Evolutionary conservation across 1,140 invertebrate genomes (phyloP), one percentile per base, ranked within the genome.

Genomic region (Drosophila erecta): DNA sequence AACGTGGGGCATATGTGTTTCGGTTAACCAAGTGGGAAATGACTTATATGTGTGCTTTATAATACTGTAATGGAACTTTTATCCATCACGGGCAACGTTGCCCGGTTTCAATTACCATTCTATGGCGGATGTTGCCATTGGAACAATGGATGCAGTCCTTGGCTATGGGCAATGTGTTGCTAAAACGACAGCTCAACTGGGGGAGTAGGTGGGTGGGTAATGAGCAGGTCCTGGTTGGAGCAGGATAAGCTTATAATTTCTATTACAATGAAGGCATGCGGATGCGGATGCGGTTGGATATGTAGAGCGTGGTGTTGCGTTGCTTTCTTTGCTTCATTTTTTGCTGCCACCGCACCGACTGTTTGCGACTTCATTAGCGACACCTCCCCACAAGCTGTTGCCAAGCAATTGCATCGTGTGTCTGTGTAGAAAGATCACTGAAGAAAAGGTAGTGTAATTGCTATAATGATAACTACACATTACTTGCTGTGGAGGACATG

Each of bases 341-440:
- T 81, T 77, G 43, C 15, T n/a, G 40, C 51, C 40, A 51, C 76
- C 77, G 76, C 40, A 51, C 76, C 77, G 76, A 59, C 86, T 86
- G 78, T 90, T 86, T 81, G 81, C 86, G 81, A 83, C 86, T 90
- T 86, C 86, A 90, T 86, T 90, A 86, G 81, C 86, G 86, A 79
- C 84, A 89, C 61, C 72, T 69, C 65, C 69, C 59, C 50, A 43
- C 64, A 66, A 74, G 77, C 69, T 90, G 85, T 81, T 90, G 81
- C 86, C 86, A 81, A 69, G 76, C 85, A 74, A 85, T 86, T 90
- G 81, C 79, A 79, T 54, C 58, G 59, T 53, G 41, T 46, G 56
- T 46, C 44, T 57, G 44, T 51, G 44, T 27, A 35, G n/a, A 10
- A 10, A 8, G 4, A n/a, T 4, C 22, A 56, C 17, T 41, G 37